Evolutionary conservation across 1,140 invertebrate genomes (phyloP), one percentile per base, ranked within the genome.

Genomic region (Anastrepha obliqua): DNA sequence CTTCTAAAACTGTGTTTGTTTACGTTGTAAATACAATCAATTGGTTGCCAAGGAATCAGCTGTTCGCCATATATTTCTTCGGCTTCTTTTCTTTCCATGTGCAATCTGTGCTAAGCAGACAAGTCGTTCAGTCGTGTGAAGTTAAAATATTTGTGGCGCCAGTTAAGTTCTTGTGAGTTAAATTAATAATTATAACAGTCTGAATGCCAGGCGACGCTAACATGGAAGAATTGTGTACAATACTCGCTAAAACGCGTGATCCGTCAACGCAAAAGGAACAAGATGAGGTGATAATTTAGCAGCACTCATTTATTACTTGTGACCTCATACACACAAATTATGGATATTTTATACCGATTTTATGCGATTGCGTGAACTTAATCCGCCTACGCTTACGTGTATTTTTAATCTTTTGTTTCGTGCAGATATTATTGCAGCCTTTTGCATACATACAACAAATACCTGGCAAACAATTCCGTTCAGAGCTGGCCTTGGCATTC

Each of bases 361-460:
- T 74, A 42, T 47, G 74, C 51, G 47, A 55, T 55, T 81, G 74
- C 74, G 74, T 81, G 44, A 81, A 81, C 15, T 29, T 55, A 20
- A 58, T 55, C 20, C 74, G 74, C 74, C 74, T 55, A 81, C 44
- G 74, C 74, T 81, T 81, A 29, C 39, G 47, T 85, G 29, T 51
- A 11, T 17, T 88, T 17, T 60, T 51, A 9, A 47, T 20, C 20
- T 70, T 87, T 85, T 88, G 5, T 42, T 90, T 92, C 87, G 95
- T 95, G 55, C 92, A 97, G 97, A 97, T 97, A 95, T 93, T 98
- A 74, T 93, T 98, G 86, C 96, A 97, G 93, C 98, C 98, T 1
- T 98, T 97, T 92, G 95, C 95, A 51, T 98, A 99, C 90, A 98
- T 99, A 90, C 95, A 96, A 88, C 97, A 98, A 95, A 96, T 98